phyloP scores from a whole-genome alignment of 64 coral and sea anemone species.

The Montipora foliosa region DNA sequence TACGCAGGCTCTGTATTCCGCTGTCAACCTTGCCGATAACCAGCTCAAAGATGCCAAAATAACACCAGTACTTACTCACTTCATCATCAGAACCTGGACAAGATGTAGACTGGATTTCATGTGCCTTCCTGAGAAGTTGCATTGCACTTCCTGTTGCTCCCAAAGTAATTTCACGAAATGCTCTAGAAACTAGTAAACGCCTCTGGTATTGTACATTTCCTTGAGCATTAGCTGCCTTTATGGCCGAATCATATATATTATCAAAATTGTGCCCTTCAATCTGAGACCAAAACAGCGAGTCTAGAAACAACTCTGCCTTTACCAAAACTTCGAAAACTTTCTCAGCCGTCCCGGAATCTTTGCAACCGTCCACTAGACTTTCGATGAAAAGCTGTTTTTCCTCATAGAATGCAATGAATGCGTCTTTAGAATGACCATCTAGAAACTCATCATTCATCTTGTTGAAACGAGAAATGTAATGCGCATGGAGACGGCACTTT shows the following conservation, averaged over 20 bases:
- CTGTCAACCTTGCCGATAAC: background rate
- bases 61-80: background rate
- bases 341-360: background rate
- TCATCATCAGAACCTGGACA: background rate
- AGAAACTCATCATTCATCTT: background rate
- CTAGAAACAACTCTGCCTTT: conserved; percentile 15
- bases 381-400: conserved; percentile 5
- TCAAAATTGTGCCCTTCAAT: background rate
- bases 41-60: conserved; percentile 6
- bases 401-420: conserved; percentile 23
- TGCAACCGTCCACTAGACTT: background rate
- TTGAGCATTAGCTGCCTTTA: background rate
- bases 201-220: background rate
- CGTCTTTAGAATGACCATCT: background rate
- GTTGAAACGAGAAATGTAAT: background rate
- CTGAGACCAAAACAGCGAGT: background rate
- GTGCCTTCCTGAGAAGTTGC: background rate
- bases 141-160: background rate
- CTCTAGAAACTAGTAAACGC: background rate
- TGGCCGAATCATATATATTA: background rate
- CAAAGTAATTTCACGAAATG: background rate
- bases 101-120: background rate
- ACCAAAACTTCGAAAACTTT: background rate
- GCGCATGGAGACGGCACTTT: background rate
- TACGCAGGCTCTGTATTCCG: background rate